A percentile compares a stretch with the other conserved stretches of the same genome.
Conservation (phyloP, 2,888 invertebrate species). For the Helobdella robusta region DNA sequence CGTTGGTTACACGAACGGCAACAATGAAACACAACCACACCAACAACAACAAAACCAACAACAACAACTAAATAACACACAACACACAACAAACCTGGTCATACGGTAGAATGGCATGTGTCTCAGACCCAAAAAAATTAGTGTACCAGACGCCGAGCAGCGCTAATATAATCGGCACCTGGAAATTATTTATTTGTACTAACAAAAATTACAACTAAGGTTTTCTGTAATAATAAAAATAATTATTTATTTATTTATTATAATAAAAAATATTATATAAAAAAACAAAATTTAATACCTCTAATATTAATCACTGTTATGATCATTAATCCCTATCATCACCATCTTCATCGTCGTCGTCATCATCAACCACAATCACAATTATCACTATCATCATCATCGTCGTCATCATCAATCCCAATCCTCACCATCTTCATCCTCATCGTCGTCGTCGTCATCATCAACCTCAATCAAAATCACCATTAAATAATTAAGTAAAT, state of each 20-base stretch:
- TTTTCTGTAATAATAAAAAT: neutral
- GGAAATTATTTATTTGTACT: slow-evolving; percentile 1
- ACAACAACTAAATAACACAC: neutral
- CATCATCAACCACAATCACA: too few species aligned
- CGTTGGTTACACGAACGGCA: too few species aligned
- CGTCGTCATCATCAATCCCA: neutral
- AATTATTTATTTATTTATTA: neutral
- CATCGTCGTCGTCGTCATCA: neutral
- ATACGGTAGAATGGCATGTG: slow-evolving; percentile 89
- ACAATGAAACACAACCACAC: too few species aligned
- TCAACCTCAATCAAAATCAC: too few species aligned
- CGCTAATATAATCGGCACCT: slow-evolving; percentile 87
- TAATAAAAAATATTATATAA: neutral
- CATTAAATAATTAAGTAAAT: too few species aligned
- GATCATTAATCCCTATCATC: neutral
- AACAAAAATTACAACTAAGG: neutral
- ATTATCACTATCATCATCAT: too few species aligned
- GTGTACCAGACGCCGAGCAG: slow-evolving; percentile 71
- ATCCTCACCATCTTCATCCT: too few species aligned
- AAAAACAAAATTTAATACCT: too few species aligned
- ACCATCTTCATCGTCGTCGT: neutral
- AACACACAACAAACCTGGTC: slow-evolving; percentile 62
- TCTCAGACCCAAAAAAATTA: slow-evolving; percentile 89
- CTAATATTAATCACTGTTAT: too few species aligned
- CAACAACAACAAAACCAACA: slow-evolving; percentile 1